phyloP scores from a whole-genome alignment of 2,888 invertebrate genomes.

The Rosalia funebris region DNA sequence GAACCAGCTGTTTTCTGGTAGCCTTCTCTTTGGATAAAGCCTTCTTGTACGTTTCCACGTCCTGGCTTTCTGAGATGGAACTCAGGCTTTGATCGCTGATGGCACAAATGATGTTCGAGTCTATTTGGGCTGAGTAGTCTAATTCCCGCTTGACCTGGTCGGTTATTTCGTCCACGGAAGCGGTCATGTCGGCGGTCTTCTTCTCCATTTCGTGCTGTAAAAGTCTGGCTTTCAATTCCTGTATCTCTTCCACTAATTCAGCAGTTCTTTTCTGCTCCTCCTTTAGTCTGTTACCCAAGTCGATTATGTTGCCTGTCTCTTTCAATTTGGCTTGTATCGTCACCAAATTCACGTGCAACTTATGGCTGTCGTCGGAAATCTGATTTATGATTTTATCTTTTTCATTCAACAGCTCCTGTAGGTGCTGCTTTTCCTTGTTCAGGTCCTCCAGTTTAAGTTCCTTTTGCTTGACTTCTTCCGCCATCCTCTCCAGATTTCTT shows the following conservation, averaged over 20 bases:
- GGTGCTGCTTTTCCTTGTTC: constrained; percentile 67
- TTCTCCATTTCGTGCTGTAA: constrained; percentile 63
- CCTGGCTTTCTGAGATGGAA: constrained; percentile 49
- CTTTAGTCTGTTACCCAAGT: constrained; percentile 68
- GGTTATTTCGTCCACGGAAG: constrained; percentile 67
- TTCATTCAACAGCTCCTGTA: constrained; percentile 69
- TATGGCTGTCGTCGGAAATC: constrained; percentile 69
- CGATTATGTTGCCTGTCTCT: constrained; percentile 65
- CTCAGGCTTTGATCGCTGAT: constrained; percentile 62
- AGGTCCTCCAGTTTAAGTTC: constrained; percentile 56
- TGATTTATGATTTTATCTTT: constrained; percentile 70
- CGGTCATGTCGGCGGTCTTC: constrained; percentile 49
- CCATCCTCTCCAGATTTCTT: constrained; percentile 14
- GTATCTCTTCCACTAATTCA: constrained; percentile 58
- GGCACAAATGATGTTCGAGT: constrained; percentile 69
- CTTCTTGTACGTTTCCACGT: constrained; percentile 61
- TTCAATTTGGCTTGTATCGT: constrained; percentile 64
- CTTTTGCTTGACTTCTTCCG: constrained; percentile 29
- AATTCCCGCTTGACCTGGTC: constrained; percentile 70
- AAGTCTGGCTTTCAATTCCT: constrained; percentile 51
- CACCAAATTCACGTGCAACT: constrained; percentile 66
- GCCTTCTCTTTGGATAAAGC: constrained; percentile 38
- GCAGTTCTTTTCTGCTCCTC: constrained; percentile 66
- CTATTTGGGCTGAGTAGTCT: constrained; percentile 70
- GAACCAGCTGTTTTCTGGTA: constrained; percentile 45